Percentiles rank a stretch among this genome's conserved stretches.
Conservation (phyloP, 2,797 vertebrate genomes). For the Salarias fasciatus region DNA sequence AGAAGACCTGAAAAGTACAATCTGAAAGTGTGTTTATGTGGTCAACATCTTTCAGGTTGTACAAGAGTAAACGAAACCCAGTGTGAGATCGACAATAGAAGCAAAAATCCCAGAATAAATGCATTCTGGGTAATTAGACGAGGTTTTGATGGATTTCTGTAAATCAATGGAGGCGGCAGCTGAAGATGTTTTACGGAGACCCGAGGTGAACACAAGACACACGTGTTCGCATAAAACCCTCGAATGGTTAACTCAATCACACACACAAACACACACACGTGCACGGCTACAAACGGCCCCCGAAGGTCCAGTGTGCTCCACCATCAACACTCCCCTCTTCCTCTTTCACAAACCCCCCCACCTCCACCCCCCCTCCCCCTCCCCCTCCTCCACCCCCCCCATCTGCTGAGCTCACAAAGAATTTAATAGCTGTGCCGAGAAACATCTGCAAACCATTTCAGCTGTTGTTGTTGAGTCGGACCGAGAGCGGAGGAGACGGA, state of each 20-base stretch:
- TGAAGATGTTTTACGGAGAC: conserved; percentile 39
- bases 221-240: neutral
- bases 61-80: too few relatives aligned
- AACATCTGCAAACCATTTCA: conserved; percentile 82
- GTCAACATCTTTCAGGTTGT: too few relatives aligned
- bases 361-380: conserved; percentile 11
- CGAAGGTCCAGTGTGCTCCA: conserved; percentile 30
- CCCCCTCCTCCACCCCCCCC: conserved; percentile 15
- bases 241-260: too few relatives aligned
- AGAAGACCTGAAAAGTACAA: too few relatives aligned
- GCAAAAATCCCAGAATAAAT: too few relatives aligned
- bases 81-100: too few relatives aligned
- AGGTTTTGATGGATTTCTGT: conserved; percentile 31
- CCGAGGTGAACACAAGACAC: neutral
- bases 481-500: conserved; percentile 48
- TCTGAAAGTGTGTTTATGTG: too few relatives aligned
- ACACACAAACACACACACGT: neutral
- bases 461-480: conserved; percentile 72
- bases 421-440: conserved; percentile 72
- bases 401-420: conserved; percentile 64
- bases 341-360: conserved; percentile 8
- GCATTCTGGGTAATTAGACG: too few relatives aligned
- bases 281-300: conserved; percentile 36
- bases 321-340: too few relatives aligned
- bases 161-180: conserved; percentile 34